Base-by-base conservation (phyloP, 1,140 invertebrate species). In the Eciton burchellii region DNA sequence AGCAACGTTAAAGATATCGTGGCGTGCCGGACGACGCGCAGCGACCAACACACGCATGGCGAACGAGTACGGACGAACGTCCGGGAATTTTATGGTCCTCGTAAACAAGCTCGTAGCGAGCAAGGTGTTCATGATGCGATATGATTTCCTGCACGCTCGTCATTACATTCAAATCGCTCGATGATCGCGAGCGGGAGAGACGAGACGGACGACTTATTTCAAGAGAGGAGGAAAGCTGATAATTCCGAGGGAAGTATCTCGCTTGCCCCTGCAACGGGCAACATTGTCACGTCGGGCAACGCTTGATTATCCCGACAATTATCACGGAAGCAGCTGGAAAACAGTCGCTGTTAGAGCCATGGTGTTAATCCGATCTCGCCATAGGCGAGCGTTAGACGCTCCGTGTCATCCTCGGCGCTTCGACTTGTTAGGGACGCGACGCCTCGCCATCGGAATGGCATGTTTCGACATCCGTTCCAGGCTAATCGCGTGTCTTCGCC, bases 401-500 rank as follows among this genome's bases (percentile, higher is more conserved):
- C 49, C 19, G 26, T 68, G 74, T 70, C 74, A 68, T 68, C 43
- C 49, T 29, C 74, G 35, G 63, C 24, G 63, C 35, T 56, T 26
- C 74, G 24, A 70, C 52, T 54, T 56, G 63, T 79, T 68, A 68
- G 29, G 70, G 74, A 70, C 35, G n/a, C 65, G 65, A 79, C 74
- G 63, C 35, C 66, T 79, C 52, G 26, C 72, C 49, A 76, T 65
- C 24, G 74, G 26, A 45, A 49, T 49, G n/a, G 35, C 21, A 63
- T 57, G 16, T 79, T 79, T 79, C 52, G 74, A 79, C 63, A 56
- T 57, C 49, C 74, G 49, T 79, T 57, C 63, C 74, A 49, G 74
- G 56, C 35, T 70, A 79, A 79, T 79, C 74, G 74, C 74, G 63
- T 79, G 74, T 79, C 74, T 29, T 68, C 74, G 62, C 12, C 52